Conservation (phyloP, 2,113 vertebrate genomes). For the Apodemus speciosus region DNA sequence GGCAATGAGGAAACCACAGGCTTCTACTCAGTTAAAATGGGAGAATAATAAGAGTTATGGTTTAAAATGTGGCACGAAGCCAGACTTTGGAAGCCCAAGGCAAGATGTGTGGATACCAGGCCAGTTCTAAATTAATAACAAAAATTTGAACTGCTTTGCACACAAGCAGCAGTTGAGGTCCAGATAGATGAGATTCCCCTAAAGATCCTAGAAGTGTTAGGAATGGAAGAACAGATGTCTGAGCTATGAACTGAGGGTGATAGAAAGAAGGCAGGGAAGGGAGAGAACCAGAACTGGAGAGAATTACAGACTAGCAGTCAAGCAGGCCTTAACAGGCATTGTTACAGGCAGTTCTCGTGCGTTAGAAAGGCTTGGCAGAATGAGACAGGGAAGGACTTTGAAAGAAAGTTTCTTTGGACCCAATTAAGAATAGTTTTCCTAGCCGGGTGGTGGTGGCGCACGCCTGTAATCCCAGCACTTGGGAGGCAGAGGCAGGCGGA, state of each 20-base stretch:
- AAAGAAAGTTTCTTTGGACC: background rate
- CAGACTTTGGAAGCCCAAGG: slow-evolving; percentile 22
- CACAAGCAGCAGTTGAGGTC: background rate
- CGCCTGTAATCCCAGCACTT: too few species aligned
- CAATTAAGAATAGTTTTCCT: background rate
- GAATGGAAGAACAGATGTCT: background rate
- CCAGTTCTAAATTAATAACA: background rate
- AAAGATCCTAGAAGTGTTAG: background rate
- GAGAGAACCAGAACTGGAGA: background rate
- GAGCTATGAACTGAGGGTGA: background rate
- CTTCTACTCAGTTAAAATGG: background rate
- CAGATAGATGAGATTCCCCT: background rate
- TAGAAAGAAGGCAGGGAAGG: background rate
- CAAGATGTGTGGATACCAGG: background rate
- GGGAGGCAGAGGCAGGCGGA: too few species aligned
- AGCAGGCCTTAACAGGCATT: background rate
- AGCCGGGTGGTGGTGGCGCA: too few species aligned
- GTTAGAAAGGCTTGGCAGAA: background rate
- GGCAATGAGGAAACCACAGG: background rate
- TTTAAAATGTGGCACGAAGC: background rate
- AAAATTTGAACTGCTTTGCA: background rate
- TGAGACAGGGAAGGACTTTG: background rate
- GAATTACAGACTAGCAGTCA: background rate
- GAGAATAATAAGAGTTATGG: background rate
- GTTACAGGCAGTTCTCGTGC: background rate